These are phyloP conservation scores for Anolis apletophallus DNA, from an alignment of 2,797 vertebrate genomes.

Conservation along the genomic window DNA sequence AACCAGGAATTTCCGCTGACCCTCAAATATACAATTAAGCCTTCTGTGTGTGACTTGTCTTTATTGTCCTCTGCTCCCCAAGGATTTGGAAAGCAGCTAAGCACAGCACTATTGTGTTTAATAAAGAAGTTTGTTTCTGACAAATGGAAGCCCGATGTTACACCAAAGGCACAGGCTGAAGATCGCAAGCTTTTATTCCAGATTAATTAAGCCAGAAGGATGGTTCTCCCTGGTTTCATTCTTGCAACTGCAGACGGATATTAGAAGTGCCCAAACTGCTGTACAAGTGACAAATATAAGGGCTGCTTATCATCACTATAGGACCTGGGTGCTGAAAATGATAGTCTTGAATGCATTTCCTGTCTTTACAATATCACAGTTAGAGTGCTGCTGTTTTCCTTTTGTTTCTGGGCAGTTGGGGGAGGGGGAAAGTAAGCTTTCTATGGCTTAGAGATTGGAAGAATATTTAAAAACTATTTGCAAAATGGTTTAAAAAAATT, in stretches of 20 bases:
- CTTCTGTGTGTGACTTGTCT: conserved; percentile 48
- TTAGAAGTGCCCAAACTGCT: conserved; percentile 4
- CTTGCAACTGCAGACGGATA: conserved; percentile 8
- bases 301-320: background rate
- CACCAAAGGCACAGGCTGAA: conserved; percentile 25
- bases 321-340: background rate
- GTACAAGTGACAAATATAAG: conserved; percentile 9
- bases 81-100: conserved; percentile 57
- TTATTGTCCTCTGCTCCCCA: conserved; percentile 51
- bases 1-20: conserved; percentile 32
- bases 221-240: conserved; percentile 21
- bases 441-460: too few relatives aligned
- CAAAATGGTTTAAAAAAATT: too few relatives aligned
- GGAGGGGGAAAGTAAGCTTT: background rate
- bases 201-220: conserved; percentile 44
- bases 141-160: conserved; percentile 57
- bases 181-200: conserved; percentile 20
- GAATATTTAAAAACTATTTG: too few relatives aligned
- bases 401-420: background rate
- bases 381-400: background rate
- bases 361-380: background rate
- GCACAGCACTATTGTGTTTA: conserved; percentile 55
- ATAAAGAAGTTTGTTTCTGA: conserved; percentile 62
- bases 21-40: conserved; percentile 45
- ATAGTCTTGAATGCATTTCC: background rate